Evolutionary conservation across 1,140 invertebrate species (phyloP).

Genomic region (Cherax destructor): DNA sequence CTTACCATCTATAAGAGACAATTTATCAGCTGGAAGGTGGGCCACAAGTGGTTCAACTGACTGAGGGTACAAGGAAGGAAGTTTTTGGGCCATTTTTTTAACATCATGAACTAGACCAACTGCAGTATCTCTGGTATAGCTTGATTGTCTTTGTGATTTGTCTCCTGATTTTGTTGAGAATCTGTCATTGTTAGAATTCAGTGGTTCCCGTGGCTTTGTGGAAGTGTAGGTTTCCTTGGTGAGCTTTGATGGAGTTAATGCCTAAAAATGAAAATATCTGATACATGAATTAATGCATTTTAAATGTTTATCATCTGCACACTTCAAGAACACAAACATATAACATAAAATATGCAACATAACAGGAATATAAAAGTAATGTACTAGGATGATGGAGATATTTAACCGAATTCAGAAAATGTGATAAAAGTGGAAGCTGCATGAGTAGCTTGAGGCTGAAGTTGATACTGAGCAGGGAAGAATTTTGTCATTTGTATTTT

Average conservation of each 20-base stretch:
- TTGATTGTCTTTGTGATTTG: slow-evolving; percentile 1
- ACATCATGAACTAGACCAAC: slow-evolving; percentile 43
- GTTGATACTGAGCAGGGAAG: no score
- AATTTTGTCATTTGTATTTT: no score
- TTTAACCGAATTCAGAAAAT: no score
- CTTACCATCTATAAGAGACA: slow-evolving; percentile 35
- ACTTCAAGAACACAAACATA: no score
- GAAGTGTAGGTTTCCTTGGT: background rate
- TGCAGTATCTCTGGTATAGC: slow-evolving; percentile 22
- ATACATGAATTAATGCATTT: no score
- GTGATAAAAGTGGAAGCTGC: no score
- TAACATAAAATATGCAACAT: no score
- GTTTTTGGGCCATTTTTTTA: slow-evolving; percentile 1
- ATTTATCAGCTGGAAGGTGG: slow-evolving; percentile 33
- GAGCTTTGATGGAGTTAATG: background rate
- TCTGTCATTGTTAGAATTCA: background rate
- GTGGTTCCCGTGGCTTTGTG: background rate
- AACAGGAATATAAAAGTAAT: no score
- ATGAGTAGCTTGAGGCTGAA: no score
- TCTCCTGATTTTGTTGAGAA: background rate
- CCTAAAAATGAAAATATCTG: background rate
- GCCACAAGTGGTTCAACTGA: slow-evolving; percentile 17
- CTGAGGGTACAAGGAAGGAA: slow-evolving; percentile 17
- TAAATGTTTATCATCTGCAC: no score
- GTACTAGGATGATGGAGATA: no score